Evolutionary conservation across 2,888 invertebrate genomes (phyloP), one percentile per base, ranked within the genome.

Genomic region (Drosophila leonis): DNA sequence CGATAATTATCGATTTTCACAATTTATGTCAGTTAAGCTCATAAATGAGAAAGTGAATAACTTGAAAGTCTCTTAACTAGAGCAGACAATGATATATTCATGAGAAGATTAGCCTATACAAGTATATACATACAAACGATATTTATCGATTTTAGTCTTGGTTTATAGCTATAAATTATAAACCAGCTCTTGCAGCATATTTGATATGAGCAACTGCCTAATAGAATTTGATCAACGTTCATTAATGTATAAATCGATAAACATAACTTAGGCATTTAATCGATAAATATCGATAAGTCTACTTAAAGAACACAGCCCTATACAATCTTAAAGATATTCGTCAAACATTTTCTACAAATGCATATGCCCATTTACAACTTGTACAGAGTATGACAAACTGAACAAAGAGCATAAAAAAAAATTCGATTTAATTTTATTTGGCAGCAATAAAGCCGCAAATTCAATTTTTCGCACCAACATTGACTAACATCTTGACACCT

Each of bases 361-460:
- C 37, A 54, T 37, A 54, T 54, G 27, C 52, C 52, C 37, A 4
- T 8, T 27, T 12, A 0, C 6, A 37, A 0, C 0, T 0, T 2
- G n/a, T 27, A 54, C 46, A 49, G 33, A 20, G 20, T 39, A 15
- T 41, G 24, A 31, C 29, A 27, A 15, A 6, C 31, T 13, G 41
- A 46, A 42, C 35, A 31, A 57, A 55, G 41, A 41, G 42, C 35
- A 52, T 37, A 52, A 51, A n/a, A 56, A 54, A 88, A 82, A 86
- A 85, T 78, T 88, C 87, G 80, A 91, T 90, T 91, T 90, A 91
- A 91, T 90, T 91, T 91, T 90, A 91, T 91, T 91, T 90, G 82
- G 49, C 80, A 84, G 87, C 90, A 91, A 90, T 90, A 90, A 90
- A 84, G 87, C 80, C 88, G 80, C 87, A 88, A 80, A 91, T 90